Evolutionary conservation across 2,113 vertebrate species (phyloP), one percentile per base, ranked within the genome.

Genomic region (Andinoacara biseriatus): DNA sequence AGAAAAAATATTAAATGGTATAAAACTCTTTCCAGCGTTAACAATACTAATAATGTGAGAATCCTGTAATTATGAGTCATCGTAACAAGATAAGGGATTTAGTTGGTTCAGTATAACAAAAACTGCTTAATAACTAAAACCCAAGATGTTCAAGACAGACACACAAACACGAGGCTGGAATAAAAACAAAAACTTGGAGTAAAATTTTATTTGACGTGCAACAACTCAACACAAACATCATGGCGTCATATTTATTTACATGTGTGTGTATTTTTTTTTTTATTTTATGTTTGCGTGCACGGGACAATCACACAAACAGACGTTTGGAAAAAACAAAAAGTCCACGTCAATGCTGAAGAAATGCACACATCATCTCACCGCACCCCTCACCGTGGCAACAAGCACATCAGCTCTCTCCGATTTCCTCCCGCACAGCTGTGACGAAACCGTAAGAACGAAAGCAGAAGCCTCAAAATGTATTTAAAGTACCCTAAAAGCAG

Each of bases 201-300:
- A 87, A 88, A 88, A 82, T 10, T 93, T 91, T 88, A 93, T 94
- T 94, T 80, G 67, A 87, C 90, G 87, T 94, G 92, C 90, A 92
- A 82, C 85, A 90, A 88, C 63, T 84, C 85, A 74, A 87, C 81
- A 86, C 65, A 85, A 80, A 86, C 87, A 82, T 76, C 18, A 80
- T 58, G 69, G 76, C 61, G 7, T 58, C 84, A 81, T 35, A 9
- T 60, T 20, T 91, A 89, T 90, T 77, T 88, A 90, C 86, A 82
- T 5, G 5, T 56, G 67, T 86, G 58, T 83, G 17, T 52, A 18
- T 7, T 10, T 62, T 18, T 7, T 31, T 31, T 38, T 63, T 63
- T 14, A 11, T 63, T 63, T 63, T 78, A 56, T 35, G 20, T 86
- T 60, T 58, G 84, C 40, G 81, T 80, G 76, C 43, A 78, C 62